Evolutionary conservation across 2,797 vertebrate species (phyloP), one percentile per base, ranked within the genome.

Genomic region (Myotis findleyi): DNA sequence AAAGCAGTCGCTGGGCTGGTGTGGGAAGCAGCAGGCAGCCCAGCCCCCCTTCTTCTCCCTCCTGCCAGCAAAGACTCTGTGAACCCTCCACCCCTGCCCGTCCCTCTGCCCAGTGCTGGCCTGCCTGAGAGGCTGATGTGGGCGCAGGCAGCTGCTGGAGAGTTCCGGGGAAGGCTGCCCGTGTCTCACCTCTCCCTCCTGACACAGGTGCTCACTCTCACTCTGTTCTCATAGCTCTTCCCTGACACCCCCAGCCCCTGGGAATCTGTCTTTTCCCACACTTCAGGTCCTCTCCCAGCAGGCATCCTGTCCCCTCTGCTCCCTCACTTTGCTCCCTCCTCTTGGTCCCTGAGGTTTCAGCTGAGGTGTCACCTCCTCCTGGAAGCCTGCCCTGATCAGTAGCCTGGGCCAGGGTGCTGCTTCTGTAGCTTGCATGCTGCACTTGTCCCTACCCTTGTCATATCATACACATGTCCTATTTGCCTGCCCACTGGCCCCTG

Each of bases 361-460:
- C 5, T 30, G 27, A 91, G 30, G 33, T 41, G 25, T 13, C 62
- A 27, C 64, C 66, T 96, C 90, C 55, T 94, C 77, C 36, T 20
- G 27, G 88, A 93, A 96, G 81, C 41, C 51, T 85, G 92, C 81
- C 64, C 16, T 62, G 87, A 73, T 36, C n/a, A 27, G 49, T 18
- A 81, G 47, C 81, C 18, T 53, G 25, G 25, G 6, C 47, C 20
- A 30, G 17, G 25, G 18, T 18, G 7, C 66, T 38, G 51, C 79
- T 38, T 80, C 47, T 51, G 30, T 36, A 71, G 41, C 64, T 57
- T 18, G 18, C 9, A 5, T 21, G 44, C 51, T 38, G 30, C 33
- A 3, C n/a, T 27, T 1, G n/a, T 36, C 18, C 38, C 69, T 25
- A 13, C 27, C 16, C 7, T 38, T 3, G 16, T 53, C 25, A 2